phyloP scores from a whole-genome alignment of 1,140 invertebrate genomes.

The Brachionus sp. region DNA sequence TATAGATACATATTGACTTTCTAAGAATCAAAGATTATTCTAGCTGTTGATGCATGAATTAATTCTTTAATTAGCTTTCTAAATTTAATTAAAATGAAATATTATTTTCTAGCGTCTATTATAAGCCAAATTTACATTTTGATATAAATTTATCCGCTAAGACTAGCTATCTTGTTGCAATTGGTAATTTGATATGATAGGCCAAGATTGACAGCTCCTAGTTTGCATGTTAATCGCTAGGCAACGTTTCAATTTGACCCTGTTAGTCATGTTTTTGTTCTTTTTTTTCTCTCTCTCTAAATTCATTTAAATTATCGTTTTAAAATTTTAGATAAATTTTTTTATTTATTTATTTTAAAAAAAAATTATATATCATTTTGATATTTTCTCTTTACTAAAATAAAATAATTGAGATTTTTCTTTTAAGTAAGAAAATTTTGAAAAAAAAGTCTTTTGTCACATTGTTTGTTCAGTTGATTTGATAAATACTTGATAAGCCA shows the following conservation, averaged over 20 bases:
- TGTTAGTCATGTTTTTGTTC: neutral
- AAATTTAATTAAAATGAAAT: conserved; percentile 30
- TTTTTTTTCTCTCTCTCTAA: no score
- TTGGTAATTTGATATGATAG: neutral
- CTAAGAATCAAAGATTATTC: neutral
- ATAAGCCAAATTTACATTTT: neutral
- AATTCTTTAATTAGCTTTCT: conserved; percentile 42
- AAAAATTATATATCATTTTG: no score
- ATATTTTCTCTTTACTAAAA: no score
- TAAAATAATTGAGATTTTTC: no score
- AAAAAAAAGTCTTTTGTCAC: no score
- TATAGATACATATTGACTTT: conserved; percentile 39
- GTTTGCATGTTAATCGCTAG: conserved; percentile 5
- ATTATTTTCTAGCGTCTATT: neutral
- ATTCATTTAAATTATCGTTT: no score
- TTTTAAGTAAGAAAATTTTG: no score
- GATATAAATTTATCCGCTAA: neutral
- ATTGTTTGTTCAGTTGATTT: no score
- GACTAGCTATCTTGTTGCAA: neutral
- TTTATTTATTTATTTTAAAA: no score
- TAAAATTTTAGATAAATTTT: no score
- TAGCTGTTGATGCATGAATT: conserved; percentile 44
- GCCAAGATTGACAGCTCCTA: neutral
- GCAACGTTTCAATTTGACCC: neutral
- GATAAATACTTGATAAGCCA: no score